These are phyloP conservation scores for Trichoplusia ni DNA, from an alignment of 1,140 invertebrate genomes.

Conservation along the genomic window DNA sequence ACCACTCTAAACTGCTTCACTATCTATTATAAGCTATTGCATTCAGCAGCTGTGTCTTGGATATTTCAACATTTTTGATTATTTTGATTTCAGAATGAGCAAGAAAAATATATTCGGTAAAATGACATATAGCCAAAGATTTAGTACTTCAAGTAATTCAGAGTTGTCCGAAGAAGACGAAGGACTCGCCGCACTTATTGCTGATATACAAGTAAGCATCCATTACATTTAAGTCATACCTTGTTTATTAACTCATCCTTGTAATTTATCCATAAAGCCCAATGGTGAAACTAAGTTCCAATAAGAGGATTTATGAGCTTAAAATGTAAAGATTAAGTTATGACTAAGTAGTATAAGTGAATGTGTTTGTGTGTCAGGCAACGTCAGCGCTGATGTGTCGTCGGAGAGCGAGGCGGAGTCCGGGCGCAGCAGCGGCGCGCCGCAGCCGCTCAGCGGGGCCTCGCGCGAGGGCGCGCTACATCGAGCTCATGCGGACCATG, in stretches of 20 bases:
- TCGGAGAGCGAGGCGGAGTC: slow-evolving; percentile 82
- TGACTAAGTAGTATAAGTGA: background rate
- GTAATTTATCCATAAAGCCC: background rate
- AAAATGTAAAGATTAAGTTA: too few species aligned
- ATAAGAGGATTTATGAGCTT: too few species aligned
- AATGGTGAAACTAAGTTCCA: too few species aligned
- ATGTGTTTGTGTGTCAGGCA: slow-evolving; percentile 76
- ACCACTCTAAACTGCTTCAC: too few species aligned
- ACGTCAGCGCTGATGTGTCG: slow-evolving; percentile 90
- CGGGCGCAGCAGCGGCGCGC: slow-evolving; percentile 57
- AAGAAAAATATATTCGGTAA: slow-evolving; percentile 81
- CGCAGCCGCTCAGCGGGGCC: slow-evolving; percentile 57
- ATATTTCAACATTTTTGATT: background rate
- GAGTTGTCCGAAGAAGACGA: slow-evolving; percentile 92
- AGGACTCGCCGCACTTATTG: slow-evolving; percentile 92
- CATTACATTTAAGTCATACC: background rate
- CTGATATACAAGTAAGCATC: slow-evolving; percentile 89
- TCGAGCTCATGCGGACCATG: slow-evolving; percentile 92
- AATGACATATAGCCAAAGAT: slow-evolving; percentile 79
- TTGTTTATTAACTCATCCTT: background rate
- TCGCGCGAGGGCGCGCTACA: slow-evolving; percentile 84
- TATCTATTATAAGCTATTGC: too few species aligned
- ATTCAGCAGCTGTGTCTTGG: too few species aligned
- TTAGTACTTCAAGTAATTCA: slow-evolving; percentile 75
- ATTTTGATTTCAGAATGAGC: slow-evolving; percentile 80